These are phyloP conservation scores for Drosophila willistoni DNA, from an alignment of 1,140 invertebrate species.

Conservation along the genomic window DNA sequence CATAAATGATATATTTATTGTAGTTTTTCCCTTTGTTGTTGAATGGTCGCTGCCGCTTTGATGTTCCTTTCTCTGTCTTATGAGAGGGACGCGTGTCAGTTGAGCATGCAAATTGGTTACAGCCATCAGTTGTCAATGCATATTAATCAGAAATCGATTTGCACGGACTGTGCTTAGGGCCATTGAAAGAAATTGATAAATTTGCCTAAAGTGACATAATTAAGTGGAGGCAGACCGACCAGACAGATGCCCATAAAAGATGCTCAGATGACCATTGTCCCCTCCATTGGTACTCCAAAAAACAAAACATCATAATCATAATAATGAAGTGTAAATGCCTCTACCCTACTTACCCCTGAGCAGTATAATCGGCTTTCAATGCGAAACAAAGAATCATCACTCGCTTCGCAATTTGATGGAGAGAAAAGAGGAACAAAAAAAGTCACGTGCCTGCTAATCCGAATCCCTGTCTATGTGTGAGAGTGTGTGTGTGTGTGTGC, in stretches of 20 bases:
- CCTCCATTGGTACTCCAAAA: conserved; percentile 13
- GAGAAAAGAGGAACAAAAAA: conserved; percentile 32
- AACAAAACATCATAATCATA: conserved; percentile 45
- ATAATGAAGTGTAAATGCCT: conserved; percentile 76
- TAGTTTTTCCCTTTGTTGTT: not conserved
- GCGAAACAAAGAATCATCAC: conserved; percentile 53
- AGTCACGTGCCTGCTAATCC: conserved; percentile 76
- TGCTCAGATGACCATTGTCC: conserved; percentile 29
- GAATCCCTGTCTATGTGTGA: conserved; percentile 52
- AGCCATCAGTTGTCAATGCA: conserved; percentile 64
- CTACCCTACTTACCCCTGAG: conserved; percentile 34
- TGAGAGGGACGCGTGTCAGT: conserved; percentile 57
- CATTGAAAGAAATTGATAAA: conserved; percentile 56
- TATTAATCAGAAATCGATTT: conserved; percentile 71
- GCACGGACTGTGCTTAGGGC: conserved; percentile 34
- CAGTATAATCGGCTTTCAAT: conserved; percentile 69
- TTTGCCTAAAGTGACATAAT: conserved; percentile 72
- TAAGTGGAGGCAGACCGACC: conserved; percentile 37
- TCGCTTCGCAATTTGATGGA: conserved; percentile 12
- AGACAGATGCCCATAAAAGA: not conserved
- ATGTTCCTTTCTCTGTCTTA: not conserved
- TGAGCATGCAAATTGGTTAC: conserved; percentile 69
- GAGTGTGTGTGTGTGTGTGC: conserved; percentile 1
- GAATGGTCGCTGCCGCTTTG: not conserved
- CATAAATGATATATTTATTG: conserved; percentile 38